phyloP scores from a whole-genome alignment of 2,888 invertebrate genomes.

The Rambutsinella grinnellia region DNA sequence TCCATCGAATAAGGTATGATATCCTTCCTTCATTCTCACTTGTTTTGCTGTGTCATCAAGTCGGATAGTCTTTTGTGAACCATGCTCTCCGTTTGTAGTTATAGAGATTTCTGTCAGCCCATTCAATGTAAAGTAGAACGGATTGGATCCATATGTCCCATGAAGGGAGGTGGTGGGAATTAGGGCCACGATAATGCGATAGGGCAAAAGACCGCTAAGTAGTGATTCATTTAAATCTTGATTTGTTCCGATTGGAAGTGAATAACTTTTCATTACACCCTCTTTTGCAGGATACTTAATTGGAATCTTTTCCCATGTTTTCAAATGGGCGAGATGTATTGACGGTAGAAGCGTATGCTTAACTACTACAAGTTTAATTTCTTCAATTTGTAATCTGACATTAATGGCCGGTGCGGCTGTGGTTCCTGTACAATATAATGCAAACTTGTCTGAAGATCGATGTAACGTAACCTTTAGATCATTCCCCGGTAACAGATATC shows the following conservation, averaged over 20 bases:
- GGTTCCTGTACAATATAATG: conserved; percentile 13
- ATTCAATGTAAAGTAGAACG: conserved; percentile 23
- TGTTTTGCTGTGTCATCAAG: too few species aligned
- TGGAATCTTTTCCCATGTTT: conserved; percentile 28
- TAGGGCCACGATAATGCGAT: conserved; percentile 44
- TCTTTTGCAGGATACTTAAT: conserved; percentile 29
- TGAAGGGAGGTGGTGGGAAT: conserved; percentile 18
- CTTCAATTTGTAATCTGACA: conserved; percentile 23
- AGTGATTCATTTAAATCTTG: conserved; percentile 35
- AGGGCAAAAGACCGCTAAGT: conserved; percentile 32
- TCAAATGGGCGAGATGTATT: conserved; percentile 31
- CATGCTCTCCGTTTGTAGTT: not conserved
- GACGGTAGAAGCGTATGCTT: conserved; percentile 39
- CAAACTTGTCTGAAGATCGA: conserved; percentile 31
- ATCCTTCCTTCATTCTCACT: too few species aligned
- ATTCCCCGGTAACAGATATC: conserved; percentile 45
- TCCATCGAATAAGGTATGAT: not conserved
- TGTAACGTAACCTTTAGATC: conserved; percentile 39
- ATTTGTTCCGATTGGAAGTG: conserved; percentile 36
- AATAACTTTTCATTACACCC: conserved; percentile 35
- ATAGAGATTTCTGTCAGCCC: conserved; percentile 20
- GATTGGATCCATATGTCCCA: conserved; percentile 17
- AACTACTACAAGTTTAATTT: conserved; percentile 25
- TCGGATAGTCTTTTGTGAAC: conserved; percentile 5
- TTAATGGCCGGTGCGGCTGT: not conserved